Conservation (phyloP, 2,888 invertebrate genomes). For the Abrostola triplasia region DNA sequence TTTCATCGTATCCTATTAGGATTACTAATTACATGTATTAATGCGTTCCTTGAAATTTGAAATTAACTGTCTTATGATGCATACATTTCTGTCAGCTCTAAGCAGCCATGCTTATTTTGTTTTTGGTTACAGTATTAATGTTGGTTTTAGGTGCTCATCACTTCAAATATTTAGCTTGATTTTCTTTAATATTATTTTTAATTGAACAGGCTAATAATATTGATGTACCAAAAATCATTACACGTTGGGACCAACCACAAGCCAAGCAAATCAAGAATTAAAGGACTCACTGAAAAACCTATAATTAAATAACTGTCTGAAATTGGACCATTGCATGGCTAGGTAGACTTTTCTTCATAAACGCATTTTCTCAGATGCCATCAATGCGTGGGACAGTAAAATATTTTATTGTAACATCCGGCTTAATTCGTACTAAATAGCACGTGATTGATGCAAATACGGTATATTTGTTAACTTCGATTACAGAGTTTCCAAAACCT, state of each 20-base stretch:
- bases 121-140: conserved; percentile 16
- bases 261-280: background rate
- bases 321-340: background rate
- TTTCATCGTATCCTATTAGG: conserved; percentile 48
- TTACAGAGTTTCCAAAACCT: too few relatives aligned
- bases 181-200: too few relatives aligned
- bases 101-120: conserved; percentile 24
- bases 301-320: background rate
- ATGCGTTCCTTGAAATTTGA: conserved; percentile 28
- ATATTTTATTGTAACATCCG: too few relatives aligned
- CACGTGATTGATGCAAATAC: too few relatives aligned
- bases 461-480: too few relatives aligned
- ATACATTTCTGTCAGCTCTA: conserved; percentile 30
- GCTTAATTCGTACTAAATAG: too few relatives aligned
- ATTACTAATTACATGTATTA: conserved; percentile 49
- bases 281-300: background rate
- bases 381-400: too few relatives aligned
- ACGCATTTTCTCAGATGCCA: too few relatives aligned
- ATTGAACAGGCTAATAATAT: background rate
- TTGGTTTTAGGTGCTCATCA: background rate
- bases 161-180: too few relatives aligned
- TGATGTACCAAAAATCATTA: background rate
- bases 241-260: background rate
- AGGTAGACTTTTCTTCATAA: background rate
- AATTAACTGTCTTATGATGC: conserved; percentile 41